Conservation (phyloP, 2,888 invertebrate species). For the Odontocerum albicorne region DNA sequence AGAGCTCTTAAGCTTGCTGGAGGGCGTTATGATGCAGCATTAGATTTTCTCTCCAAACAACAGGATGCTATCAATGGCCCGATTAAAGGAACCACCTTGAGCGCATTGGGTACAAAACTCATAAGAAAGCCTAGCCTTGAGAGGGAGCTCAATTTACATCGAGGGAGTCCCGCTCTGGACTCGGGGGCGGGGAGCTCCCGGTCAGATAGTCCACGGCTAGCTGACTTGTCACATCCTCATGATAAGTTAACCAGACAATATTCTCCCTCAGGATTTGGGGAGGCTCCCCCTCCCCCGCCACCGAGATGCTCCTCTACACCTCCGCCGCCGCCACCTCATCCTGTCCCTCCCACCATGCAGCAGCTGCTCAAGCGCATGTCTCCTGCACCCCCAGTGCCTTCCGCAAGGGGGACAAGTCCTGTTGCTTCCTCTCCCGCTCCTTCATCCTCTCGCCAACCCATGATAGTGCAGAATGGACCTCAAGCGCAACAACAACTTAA, state of each 20-base stretch:
- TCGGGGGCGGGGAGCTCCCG: slow-evolving; percentile 87
- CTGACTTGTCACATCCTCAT: slow-evolving; percentile 65
- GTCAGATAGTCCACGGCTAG: slow-evolving; percentile 83
- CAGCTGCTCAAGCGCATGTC: slow-evolving; percentile 64
- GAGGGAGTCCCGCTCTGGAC: slow-evolving; percentile 85
- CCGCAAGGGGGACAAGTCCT: slow-evolving; percentile 73
- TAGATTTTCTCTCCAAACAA: slow-evolving; percentile 68
- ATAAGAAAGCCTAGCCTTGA: slow-evolving; percentile 88
- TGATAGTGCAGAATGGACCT: slow-evolving; percentile 80
- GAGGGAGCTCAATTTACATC: slow-evolving; percentile 72
- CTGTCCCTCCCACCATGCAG: slow-evolving; percentile 64
- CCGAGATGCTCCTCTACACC: slow-evolving; percentile 71
- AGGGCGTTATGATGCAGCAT: slow-evolving; percentile 69
- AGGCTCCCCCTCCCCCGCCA: slow-evolving; percentile 75
- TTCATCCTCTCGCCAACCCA: slow-evolving; percentile 60
- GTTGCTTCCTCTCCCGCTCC: slow-evolving; percentile 55
- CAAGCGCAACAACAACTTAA: slow-evolving; percentile 83
- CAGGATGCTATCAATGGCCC: slow-evolving; percentile 59
- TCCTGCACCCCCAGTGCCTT: slow-evolving; percentile 63
- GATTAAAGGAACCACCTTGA: slow-evolving; percentile 57
- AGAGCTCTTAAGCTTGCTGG: slow-evolving; percentile 70
- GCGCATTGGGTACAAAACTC: slow-evolving; percentile 69
- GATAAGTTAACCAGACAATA: slow-evolving; percentile 68
- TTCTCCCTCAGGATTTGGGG: slow-evolving; percentile 65
- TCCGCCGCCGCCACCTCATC: slow-evolving; percentile 70